A percentile compares a stretch with the other conserved stretches of the same genome.
phyloP scores from a whole-genome alignment of 1,140 invertebrate species.

The Eurosta solidaginis region DNA sequence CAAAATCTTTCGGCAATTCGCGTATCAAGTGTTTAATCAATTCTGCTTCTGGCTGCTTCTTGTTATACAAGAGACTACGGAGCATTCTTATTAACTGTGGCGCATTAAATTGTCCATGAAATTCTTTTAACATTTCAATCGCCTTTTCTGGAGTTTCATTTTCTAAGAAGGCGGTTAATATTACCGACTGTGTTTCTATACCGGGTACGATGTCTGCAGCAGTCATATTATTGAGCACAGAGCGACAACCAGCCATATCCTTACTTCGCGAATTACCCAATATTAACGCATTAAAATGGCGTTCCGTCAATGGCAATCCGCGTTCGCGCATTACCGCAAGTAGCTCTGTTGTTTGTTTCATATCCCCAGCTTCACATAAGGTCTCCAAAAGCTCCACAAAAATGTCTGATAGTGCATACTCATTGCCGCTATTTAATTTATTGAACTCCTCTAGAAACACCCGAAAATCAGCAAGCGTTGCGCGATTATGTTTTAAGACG shows the following conservation, averaged over 20 bases:
- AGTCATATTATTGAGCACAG: conserved; percentile 58
- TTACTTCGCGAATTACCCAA: conserved; percentile 61
- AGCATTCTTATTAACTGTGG: conserved; percentile 49
- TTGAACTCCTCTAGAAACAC: conserved; percentile 45
- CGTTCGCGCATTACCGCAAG: conserved; percentile 63
- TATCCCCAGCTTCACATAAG: conserved; percentile 62
- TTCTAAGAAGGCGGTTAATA: conserved; percentile 64
- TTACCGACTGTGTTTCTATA: conserved; percentile 59
- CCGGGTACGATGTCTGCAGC: conserved; percentile 48
- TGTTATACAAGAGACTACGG: conserved; percentile 14
- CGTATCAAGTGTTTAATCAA: conserved; percentile 40
- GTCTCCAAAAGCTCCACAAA: conserved; percentile 57
- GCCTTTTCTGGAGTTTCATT: conserved; percentile 45
- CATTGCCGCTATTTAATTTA: conserved; percentile 32
- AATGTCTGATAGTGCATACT: conserved; percentile 40
- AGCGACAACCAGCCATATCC: conserved; percentile 50
- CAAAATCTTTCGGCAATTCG: conserved; percentile 43
- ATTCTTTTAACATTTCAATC: conserved; percentile 37
- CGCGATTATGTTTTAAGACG: conserved; percentile 44
- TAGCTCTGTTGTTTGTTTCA: conserved; percentile 61
- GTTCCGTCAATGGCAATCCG: conserved; percentile 60
- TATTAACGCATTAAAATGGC: conserved; percentile 63
- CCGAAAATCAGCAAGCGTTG: conserved; percentile 41
- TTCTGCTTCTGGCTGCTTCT: conserved; percentile 30
- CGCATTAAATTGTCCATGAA: conserved; percentile 37